These are phyloP conservation scores for Melanogrammus aeglefinus DNA, from an alignment of 2,797 vertebrate species.

Conservation along the genomic window DNA sequence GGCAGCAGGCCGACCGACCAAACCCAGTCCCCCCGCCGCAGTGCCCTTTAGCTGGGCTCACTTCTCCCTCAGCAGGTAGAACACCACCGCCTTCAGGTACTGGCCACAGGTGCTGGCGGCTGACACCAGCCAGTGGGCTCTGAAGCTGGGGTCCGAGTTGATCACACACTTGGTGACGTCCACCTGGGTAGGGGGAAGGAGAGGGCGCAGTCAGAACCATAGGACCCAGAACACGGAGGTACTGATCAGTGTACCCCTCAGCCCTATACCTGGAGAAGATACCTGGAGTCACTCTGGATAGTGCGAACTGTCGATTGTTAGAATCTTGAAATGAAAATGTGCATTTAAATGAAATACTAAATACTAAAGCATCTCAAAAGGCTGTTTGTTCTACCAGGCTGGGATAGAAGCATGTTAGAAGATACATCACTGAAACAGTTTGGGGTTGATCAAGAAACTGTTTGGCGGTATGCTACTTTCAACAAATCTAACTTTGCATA, in stretches of 20 bases:
- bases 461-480: background rate
- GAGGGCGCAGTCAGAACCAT: background rate
- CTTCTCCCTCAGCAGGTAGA: conserved; percentile 88
- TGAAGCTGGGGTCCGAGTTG: conserved; percentile 84
- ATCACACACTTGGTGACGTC: conserved; percentile 94
- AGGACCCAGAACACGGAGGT: background rate
- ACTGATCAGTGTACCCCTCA: no score
- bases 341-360: no score
- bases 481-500: background rate
- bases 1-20: background rate
- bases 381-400: background rate
- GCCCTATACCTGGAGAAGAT: background rate
- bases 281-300: background rate
- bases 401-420: background rate
- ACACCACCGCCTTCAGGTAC: conserved; percentile 87
- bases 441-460: background rate
- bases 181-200: conserved; percentile 50
- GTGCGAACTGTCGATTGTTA: background rate
- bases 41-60: conserved; percentile 61
- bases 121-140: conserved; percentile 88
- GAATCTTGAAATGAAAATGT: no score
- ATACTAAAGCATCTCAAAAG: background rate
- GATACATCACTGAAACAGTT: background rate
- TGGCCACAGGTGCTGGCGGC: conserved; percentile 82
- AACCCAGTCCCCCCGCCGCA: background rate